phyloP scores from a whole-genome alignment of 2,113 vertebrate genomes.

The Ameiurus melas region DNA sequence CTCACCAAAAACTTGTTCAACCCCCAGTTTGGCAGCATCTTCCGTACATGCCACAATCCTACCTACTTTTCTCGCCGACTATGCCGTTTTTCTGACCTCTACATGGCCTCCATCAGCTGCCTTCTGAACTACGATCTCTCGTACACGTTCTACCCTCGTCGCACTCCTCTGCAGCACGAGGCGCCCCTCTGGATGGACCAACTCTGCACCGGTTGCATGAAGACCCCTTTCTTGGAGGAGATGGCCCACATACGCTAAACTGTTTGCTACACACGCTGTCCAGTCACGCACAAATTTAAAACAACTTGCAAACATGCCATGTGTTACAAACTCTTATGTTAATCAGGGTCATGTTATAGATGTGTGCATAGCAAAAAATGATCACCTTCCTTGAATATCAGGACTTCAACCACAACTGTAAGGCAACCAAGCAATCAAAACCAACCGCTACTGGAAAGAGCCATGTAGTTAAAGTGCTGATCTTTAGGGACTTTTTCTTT shows the following conservation, averaged over 20 bases:
- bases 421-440: background rate
- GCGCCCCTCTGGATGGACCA: constrained; percentile 85
- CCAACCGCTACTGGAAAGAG: background rate
- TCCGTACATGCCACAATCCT: constrained; percentile 81
- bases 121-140: constrained; percentile 78
- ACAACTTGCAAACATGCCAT: background rate
- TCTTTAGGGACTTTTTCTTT: background rate
- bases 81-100: constrained; percentile 80
- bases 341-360: constrained; percentile 10
- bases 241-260: constrained; percentile 80
- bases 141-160: constrained; percentile 80
- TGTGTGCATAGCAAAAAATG: background rate
- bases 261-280: background rate
- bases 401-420: background rate
- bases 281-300: constrained; percentile 33
- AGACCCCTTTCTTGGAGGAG: constrained; percentile 78
- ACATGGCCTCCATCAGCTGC: constrained; percentile 82
- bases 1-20: constrained; percentile 81
- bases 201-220: constrained; percentile 83
- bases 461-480: background rate
- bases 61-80: constrained; percentile 82
- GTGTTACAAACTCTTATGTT: background rate
- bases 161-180: constrained; percentile 82
- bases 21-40: constrained; percentile 83
- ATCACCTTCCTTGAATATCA: background rate